Evolutionary conservation across 2,797 vertebrate species (phyloP).

Genomic region (Falco novaeseelandiae): DNA sequence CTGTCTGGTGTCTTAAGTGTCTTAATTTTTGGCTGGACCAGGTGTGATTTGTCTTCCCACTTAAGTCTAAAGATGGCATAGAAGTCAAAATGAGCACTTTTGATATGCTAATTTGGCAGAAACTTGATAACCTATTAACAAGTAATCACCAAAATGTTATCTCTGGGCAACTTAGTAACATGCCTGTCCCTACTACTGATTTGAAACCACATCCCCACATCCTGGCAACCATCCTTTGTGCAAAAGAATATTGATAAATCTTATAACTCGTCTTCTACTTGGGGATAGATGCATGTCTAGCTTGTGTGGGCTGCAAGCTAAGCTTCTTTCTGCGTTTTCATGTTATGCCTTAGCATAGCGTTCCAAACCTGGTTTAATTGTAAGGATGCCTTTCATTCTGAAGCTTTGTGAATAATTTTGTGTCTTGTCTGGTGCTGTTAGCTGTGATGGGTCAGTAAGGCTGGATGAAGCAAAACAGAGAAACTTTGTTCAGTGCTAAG

Average conservation of each 20-base stretch:
- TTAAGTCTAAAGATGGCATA: neutral
- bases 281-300: neutral
- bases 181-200: neutral
- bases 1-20: accelerated
- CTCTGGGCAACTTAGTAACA: neutral
- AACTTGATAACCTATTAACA: neutral
- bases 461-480: neutral
- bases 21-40: neutral
- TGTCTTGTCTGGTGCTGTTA: neutral
- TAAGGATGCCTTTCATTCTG: neutral
- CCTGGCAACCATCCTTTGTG: neutral
- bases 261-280: neutral
- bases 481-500: neutral
- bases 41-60: neutral
- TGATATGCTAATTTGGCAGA: neutral
- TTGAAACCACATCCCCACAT: neutral
- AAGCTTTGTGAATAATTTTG: neutral
- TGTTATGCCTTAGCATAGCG: neutral
- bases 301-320: neutral
- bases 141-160: neutral
- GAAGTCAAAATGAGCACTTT: neutral
- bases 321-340: neutral
- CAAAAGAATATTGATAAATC: neutral
- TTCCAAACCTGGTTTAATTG: neutral
- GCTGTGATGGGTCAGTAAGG: neutral